phyloP scores from a whole-genome alignment of 37 sponge, comb jelly and placozoan genomes.

The Cladorhizidae sp. region DNA sequence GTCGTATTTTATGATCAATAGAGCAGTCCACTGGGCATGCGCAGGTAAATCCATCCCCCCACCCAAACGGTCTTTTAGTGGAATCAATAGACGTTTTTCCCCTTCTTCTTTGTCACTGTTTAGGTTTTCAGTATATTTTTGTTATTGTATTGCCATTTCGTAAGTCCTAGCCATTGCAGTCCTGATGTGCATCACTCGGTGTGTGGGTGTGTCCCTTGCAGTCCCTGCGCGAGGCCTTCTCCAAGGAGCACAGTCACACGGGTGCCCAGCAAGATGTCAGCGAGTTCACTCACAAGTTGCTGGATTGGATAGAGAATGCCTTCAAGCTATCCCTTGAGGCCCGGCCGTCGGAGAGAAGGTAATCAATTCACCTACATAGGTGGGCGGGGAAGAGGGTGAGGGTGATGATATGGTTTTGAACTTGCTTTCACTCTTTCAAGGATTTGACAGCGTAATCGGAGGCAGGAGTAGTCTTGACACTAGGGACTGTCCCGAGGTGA shows the following conservation, averaged over 20 bases:
- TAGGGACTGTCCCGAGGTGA: too few species aligned
- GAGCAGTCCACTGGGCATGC: too few species aligned
- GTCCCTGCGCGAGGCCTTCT: slow-evolving; percentile 21
- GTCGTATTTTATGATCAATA: too few species aligned
- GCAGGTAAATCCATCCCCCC: too few species aligned
- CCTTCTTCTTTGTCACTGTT: neutral
- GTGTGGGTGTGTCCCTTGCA: neutral
- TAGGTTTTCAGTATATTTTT: slow-evolving; percentile 4
- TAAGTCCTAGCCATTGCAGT: neutral
- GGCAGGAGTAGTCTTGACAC: too few species aligned
- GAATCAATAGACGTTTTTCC: too few species aligned
- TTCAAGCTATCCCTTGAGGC: slow-evolving; percentile 31
- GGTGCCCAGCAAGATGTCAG: slow-evolving; percentile 69
- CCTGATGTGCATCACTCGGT: too few species aligned
- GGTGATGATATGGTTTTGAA: too few species aligned
- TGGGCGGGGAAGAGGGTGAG: neutral
- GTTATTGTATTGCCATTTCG: neutral
- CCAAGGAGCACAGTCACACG: slow-evolving; percentile 3
- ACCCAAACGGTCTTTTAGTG: too few species aligned
- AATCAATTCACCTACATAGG: too few species aligned
- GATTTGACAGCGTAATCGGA: too few species aligned
- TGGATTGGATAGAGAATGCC: slow-evolving; percentile 82
- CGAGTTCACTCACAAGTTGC: slow-evolving; percentile 79
- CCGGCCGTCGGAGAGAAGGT: neutral
- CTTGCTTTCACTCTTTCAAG: too few species aligned